These are phyloP conservation scores for Drosophila demipolita DNA, from an alignment of 2,888 invertebrate genomes.

Conservation along the genomic window DNA sequence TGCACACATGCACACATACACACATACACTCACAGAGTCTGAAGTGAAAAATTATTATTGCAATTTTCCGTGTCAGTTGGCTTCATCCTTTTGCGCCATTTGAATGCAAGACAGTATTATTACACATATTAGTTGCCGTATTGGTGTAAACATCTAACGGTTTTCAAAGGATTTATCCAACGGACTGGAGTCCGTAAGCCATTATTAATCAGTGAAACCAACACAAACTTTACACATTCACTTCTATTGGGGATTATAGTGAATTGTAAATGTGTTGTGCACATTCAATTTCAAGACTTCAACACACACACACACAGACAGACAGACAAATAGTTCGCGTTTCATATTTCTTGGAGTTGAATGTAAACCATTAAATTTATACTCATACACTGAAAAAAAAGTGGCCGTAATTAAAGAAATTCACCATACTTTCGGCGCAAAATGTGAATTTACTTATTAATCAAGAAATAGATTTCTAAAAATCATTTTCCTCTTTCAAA, in stretches of 20 bases:
- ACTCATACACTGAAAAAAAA: background rate
- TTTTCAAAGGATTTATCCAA: constrained; percentile 66
- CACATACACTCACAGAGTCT: constrained; percentile 9
- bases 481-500: background rate
- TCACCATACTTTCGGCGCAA: background rate
- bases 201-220: constrained; percentile 74
- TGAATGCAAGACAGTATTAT: constrained; percentile 49
- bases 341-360: background rate
- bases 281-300: constrained; percentile 34
- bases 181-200: constrained; percentile 53
- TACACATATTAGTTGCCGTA: constrained; percentile 68
- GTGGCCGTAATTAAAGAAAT: too few species aligned
- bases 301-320: constrained; percentile 22
- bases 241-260: constrained; percentile 70
- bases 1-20: background rate
- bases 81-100: constrained; percentile 48
- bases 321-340: background rate
- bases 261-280: constrained; percentile 52
- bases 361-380: constrained; percentile 3
- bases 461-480: background rate
- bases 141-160: constrained; percentile 67
- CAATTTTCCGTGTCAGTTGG: constrained; percentile 75
- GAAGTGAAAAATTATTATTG: constrained; percentile 71
- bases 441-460: background rate
- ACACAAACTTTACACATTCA: constrained; percentile 76